Percentiles rank a stretch among this genome's conserved stretches.
Conservation (phyloP, 37 sponge, comb jelly and placozoan species). For the Spongia lamella region DNA sequence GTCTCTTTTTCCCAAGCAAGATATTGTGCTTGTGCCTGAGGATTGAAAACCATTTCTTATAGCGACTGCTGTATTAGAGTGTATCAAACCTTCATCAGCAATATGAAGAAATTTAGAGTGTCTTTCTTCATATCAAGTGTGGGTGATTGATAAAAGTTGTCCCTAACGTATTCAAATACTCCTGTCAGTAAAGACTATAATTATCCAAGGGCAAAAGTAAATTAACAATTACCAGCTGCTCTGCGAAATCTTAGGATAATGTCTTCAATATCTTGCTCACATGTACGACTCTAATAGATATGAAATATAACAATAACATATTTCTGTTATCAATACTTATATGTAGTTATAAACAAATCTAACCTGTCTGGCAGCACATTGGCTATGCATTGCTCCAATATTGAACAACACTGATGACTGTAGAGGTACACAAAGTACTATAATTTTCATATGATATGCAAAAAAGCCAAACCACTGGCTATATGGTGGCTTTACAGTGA, state of each 20-base stretch:
- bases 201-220: not conserved
- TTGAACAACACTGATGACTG: constrained; percentile 41
- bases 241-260: constrained; percentile 35
- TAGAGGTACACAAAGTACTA: no score
- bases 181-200: constrained; percentile 18
- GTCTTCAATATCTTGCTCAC: constrained; percentile 8
- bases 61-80: no score
- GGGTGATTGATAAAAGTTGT: constrained; percentile 61
- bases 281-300: constrained; percentile 31
- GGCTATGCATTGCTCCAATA: constrained; percentile 50
- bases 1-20: constrained; percentile 49
- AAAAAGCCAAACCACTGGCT: no score
- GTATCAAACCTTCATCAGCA: constrained; percentile 53
- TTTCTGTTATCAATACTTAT: no score
- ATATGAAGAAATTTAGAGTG: constrained; percentile 36
- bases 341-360: not conserved
- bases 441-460: no score
- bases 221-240: constrained; percentile 37
- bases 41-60: not conserved
- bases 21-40: constrained; percentile 60
- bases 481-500: no score
- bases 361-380: constrained; percentile 65
- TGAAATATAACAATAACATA: not conserved
- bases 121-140: constrained; percentile 57
- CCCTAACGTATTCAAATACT: constrained; percentile 59